These are phyloP conservation scores for Microplitis demolitor DNA, from an alignment of 1,140 invertebrate genomes.

Conservation along the genomic window DNA sequence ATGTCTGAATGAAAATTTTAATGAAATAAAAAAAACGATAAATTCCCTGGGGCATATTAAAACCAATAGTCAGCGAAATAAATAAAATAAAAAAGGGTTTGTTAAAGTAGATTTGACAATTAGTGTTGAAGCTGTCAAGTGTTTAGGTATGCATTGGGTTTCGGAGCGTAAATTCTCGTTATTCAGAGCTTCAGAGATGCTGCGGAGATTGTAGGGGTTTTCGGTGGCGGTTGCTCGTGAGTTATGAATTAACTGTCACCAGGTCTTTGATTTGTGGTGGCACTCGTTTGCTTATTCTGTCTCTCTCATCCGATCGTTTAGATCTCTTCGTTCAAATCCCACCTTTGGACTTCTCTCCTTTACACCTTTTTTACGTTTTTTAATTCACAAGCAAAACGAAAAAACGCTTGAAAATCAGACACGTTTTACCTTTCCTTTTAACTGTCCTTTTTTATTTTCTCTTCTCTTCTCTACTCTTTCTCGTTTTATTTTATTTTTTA, in stretches of 20 bases:
- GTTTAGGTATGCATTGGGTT: not conserved
- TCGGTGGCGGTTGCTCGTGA: constrained; percentile 30
- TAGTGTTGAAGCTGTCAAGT: not conserved
- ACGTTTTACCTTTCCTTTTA: not conserved
- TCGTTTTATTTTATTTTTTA: not conserved
- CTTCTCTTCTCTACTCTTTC: not conserved
- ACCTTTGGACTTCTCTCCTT: no score
- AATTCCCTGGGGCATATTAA: no score
- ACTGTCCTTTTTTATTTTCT: not conserved
- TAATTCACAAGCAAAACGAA: not conserved
- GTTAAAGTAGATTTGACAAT: not conserved
- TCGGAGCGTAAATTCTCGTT: not conserved
- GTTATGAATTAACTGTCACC: constrained; percentile 51
- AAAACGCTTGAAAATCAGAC: not conserved
- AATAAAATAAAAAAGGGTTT: no score
- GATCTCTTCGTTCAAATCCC: no score
- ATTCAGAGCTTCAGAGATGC: not conserved
- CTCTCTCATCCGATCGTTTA: not conserved
- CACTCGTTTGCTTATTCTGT: constrained; percentile 25
- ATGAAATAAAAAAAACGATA: no score
- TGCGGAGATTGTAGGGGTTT: constrained; percentile 15
- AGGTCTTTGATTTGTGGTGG: constrained; percentile 46
- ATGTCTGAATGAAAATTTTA: no score
- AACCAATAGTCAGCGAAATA: no score
- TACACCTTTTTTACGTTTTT: not conserved